These are phyloP conservation scores for Euwallacea similis DNA, from an alignment of 1,140 invertebrate species.

Conservation along the genomic window DNA sequence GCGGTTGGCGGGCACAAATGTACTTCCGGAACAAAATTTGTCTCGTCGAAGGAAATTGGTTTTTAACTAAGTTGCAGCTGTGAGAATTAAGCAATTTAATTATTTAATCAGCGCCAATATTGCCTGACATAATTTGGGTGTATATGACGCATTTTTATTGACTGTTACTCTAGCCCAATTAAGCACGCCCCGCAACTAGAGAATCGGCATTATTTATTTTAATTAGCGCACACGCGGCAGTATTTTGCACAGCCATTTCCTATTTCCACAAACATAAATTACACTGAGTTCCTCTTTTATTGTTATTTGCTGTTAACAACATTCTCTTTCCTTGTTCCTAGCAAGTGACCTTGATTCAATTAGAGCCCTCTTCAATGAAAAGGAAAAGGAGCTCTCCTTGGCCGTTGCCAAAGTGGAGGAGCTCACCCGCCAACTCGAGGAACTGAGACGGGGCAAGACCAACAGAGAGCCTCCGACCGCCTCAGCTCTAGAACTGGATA, in stretches of 20 bases:
- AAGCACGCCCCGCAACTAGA: not conserved
- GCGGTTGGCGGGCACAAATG: slow-evolving; percentile 8
- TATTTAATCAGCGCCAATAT: too few relatives aligned
- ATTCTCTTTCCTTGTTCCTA: slow-evolving; percentile 54
- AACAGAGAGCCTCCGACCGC: slow-evolving; percentile 62
- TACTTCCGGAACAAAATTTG: slow-evolving; percentile 9
- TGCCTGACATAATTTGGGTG: too few relatives aligned
- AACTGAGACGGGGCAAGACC: slow-evolving; percentile 71
- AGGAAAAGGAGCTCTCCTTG: slow-evolving; percentile 93
- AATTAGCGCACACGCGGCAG: not conserved
- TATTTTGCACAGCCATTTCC: too few relatives aligned
- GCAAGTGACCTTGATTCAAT: slow-evolving; percentile 94
- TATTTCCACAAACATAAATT: too few relatives aligned
- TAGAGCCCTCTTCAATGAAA: slow-evolving; percentile 93
- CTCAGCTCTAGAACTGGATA: slow-evolving; percentile 85
- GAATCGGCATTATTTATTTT: not conserved
- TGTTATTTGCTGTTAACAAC: too few relatives aligned
- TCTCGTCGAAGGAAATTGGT: slow-evolving; percentile 13
- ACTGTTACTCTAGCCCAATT: not conserved
- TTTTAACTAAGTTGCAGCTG: slow-evolving; percentile 5
- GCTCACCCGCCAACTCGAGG: slow-evolving; percentile 89
- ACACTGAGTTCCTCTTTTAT: too few relatives aligned
- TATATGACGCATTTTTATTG: too few relatives aligned
- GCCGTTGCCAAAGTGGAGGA: slow-evolving; percentile 95
- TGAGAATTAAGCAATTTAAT: too few relatives aligned